These are phyloP conservation scores for Alectoris magna DNA, from an alignment of 2,797 vertebrate genomes.

Conservation along the genomic window DNA sequence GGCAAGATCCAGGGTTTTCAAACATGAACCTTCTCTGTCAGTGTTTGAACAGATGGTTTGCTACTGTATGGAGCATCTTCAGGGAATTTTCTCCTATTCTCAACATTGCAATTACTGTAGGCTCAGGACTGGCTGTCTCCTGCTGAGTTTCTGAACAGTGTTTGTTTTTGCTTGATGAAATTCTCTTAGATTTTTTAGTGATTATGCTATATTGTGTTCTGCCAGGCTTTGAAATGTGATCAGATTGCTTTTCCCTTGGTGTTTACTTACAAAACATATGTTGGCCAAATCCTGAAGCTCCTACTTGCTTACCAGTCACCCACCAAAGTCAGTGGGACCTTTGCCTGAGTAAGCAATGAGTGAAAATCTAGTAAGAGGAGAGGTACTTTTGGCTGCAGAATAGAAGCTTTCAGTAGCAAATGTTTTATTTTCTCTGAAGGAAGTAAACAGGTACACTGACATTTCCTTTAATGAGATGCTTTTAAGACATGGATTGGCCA, in stretches of 20 bases:
- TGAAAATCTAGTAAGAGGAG: constrained; percentile 23
- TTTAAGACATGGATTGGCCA: background rate
- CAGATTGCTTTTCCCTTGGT: constrained; percentile 42
- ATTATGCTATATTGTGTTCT: constrained; percentile 63
- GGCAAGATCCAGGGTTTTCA: constrained; percentile 34
- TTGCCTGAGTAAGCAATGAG: constrained; percentile 33
- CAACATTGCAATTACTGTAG: constrained; percentile 55
- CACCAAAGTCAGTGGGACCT: background rate
- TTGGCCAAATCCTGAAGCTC: constrained; percentile 56
- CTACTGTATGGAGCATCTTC: constrained; percentile 70
- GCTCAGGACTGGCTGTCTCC: constrained; percentile 55
- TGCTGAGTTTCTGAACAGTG: constrained; percentile 63
- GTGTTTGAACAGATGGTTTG: constrained; percentile 75
- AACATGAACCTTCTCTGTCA: constrained; percentile 53
- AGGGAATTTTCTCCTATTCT: constrained; percentile 69
- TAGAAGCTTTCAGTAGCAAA: constrained; percentile 1
- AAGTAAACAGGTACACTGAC: background rate
- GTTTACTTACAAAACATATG: constrained; percentile 50
- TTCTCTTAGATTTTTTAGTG: constrained; percentile 69
- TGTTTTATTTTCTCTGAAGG: constrained; percentile 19
- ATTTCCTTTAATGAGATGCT: background rate
- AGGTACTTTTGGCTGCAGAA: background rate
- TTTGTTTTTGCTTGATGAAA: constrained; percentile 73
- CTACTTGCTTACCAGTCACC: constrained; percentile 39
- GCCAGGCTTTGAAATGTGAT: constrained; percentile 72